Evolutionary conservation across 2,888 invertebrate species (phyloP), one percentile per base, ranked within the genome.

Genomic region (Amphipoea lucens): DNA sequence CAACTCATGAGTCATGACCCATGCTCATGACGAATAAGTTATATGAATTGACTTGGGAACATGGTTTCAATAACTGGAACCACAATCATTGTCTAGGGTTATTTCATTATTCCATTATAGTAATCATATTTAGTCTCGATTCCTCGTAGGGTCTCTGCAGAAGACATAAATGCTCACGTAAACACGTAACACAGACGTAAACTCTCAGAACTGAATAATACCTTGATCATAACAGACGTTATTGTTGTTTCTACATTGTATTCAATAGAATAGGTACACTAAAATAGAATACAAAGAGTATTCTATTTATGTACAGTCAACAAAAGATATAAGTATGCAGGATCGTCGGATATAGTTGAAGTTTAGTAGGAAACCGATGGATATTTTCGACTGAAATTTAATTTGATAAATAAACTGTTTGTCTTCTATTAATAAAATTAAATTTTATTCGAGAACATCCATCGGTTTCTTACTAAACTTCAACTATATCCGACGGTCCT

Each of bases 11-110:
- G 2, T 45, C 45, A 45, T 45, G 11, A 45, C 45, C 2, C 45
- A 45, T 45, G 45, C 48, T n/a, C n/a, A n/a, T 74, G 69, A 79
- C 14, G n/a, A 68, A 66, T 76, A 57, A 76, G 12, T 60, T 71
- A 36, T 48, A 48, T 36, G 36, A 82, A 74, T 80, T 67, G 65
- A 63, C 40, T 68, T 14, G 23, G 23, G 57, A 20, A 62, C 45
- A 81, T n/a, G 4, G 9, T 4, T 36, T 45, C n/a, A 45, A 48
- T 62, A 57, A 57, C 54, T 79, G 6, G 48, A 57, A 72, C 36
- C 23, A 66, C 17, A 40, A 45, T 57, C n/a, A 36, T 17, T 12
- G 65, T 17, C n/a, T 14, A 11, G 36, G 14, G 1, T 51, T 36
- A 36, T 36, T 40, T 14, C 17, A 70, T 9, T 40, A 23, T 40